These are phyloP conservation scores for Turritopsis dohrnii DNA, from an alignment of 30 jellyfish, hydroid and myxozoan genomes.

Conservation along the genomic window DNA sequence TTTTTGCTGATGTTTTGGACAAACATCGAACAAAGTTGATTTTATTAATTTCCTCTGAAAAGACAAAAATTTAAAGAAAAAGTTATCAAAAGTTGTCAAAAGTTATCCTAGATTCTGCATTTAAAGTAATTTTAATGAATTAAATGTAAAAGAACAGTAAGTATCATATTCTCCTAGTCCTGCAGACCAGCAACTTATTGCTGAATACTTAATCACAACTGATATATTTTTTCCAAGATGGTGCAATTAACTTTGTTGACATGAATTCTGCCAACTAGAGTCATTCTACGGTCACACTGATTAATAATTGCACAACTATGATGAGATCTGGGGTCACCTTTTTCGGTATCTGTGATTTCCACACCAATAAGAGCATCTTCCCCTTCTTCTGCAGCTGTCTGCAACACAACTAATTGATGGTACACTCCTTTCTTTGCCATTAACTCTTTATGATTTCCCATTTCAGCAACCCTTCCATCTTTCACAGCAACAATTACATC, in stretches of 20 bases:
- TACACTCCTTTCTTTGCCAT: slow-evolving; percentile 82
- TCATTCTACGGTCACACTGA: no score
- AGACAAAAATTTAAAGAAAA: not conserved
- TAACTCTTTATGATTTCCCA: slow-evolving; percentile 83
- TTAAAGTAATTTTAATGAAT: no score
- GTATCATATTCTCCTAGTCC: no score
- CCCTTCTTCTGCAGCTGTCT: slow-evolving; percentile 50
- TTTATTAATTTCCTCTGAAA: slow-evolving; percentile 3
- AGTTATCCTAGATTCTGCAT: no score
- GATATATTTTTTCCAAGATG: no score
- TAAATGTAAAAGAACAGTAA: no score
- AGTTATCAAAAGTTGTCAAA: no score
- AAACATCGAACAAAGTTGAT: slow-evolving; percentile 58
- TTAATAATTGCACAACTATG: no score
- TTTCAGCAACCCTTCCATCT: slow-evolving; percentile 80
- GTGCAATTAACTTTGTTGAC: no score
- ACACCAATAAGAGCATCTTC: slow-evolving; percentile 53
- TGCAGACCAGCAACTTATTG: no score
- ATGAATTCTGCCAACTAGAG: no score
- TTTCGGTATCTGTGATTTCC: slow-evolving; percentile 34
- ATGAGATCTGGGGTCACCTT: slow-evolving; percentile 55
- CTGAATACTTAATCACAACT: no score
- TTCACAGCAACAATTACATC: slow-evolving; percentile 81
- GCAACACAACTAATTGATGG: slow-evolving; percentile 85
- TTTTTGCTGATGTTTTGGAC: slow-evolving; percentile 11